These are phyloP conservation scores for Notolabrus celidotus DNA, from an alignment of 2,797 vertebrate species.

Conservation along the genomic window DNA sequence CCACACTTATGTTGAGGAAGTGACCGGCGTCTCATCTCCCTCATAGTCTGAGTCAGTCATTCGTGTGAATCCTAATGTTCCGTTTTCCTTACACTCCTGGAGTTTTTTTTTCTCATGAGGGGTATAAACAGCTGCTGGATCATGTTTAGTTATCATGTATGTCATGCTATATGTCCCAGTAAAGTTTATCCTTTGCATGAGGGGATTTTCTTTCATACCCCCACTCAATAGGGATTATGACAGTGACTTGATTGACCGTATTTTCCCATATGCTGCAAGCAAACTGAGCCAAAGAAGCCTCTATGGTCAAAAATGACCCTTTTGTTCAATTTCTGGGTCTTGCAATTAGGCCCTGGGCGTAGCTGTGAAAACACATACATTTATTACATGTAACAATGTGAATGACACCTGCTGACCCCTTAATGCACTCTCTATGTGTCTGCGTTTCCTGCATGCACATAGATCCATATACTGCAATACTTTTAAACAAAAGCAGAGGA, in stretches of 20 bases:
- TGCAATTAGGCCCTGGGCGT: conserved; percentile 23
- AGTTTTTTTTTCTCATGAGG: conserved; percentile 1
- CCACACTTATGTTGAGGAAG: conserved; percentile 57
- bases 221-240: conserved; percentile 47
- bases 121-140: conserved; percentile 33
- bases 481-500: conserved; percentile 14
- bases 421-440: conserved; percentile 34
- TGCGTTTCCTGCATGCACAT: conserved; percentile 20
- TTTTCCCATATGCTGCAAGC: conserved; percentile 2
- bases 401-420: conserved; percentile 12
- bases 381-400: conserved; percentile 4
- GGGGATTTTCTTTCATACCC: conserved; percentile 48
- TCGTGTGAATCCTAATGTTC: conserved; percentile 34
- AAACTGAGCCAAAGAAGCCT: conserved; percentile 20
- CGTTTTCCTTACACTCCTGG: conserved; percentile 18
- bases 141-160: neutral
- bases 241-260: conserved; percentile 16
- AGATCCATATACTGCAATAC: conserved; percentile 8
- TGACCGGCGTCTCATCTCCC: conserved; percentile 47
- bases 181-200: conserved; percentile 53
- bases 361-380: conserved; percentile 5
- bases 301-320: conserved; percentile 19
- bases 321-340: conserved; percentile 47
- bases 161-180: conserved; percentile 13
- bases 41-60: conserved; percentile 33